These are phyloP conservation scores for Trichopoda pennipes DNA, from an alignment of 2,888 invertebrate species.

Conservation along the genomic window DNA sequence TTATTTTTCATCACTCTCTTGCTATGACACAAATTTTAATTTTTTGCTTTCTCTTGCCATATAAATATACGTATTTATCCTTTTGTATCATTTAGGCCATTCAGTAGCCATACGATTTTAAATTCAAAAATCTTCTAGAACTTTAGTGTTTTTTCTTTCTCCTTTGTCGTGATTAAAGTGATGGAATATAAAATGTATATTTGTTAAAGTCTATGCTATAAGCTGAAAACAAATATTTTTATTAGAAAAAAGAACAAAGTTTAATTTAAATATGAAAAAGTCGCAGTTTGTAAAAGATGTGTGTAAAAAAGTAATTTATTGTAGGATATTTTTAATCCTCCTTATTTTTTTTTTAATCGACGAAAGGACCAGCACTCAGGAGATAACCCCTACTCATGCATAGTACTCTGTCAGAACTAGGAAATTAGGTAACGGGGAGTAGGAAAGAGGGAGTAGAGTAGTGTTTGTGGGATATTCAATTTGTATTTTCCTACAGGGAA, in stretches of 20 bases:
- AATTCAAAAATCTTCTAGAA: neutral
- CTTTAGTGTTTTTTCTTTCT: neutral
- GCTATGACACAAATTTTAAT: constrained; percentile 32
- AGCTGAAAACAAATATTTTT: neutral
- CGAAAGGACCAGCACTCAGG: no score
- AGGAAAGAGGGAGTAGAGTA: no score
- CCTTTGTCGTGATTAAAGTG: neutral
- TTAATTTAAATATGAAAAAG: no score
- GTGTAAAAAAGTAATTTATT: no score
- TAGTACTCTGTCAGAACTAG: no score
- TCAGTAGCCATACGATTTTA: constrained; percentile 1
- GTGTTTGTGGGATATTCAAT: no score
- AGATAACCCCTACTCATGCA: no score
- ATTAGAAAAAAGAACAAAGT: neutral
- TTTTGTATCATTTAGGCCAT: neutral
- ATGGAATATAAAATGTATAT: constrained; percentile 14
- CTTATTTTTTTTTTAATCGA: no score
- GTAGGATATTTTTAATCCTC: no score
- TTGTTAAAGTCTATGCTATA: neutral
- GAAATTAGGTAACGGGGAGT: no score
- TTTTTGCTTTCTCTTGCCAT: constrained; percentile 9
- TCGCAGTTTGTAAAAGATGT: no score
- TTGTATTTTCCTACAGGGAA: no score
- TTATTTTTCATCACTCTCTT: constrained; percentile 51
- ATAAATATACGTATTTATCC: neutral